Percentiles rank a stretch among this genome's conserved stretches.
Conservation (phyloP, 2,888 invertebrate species). For the Tenthredo livida region DNA sequence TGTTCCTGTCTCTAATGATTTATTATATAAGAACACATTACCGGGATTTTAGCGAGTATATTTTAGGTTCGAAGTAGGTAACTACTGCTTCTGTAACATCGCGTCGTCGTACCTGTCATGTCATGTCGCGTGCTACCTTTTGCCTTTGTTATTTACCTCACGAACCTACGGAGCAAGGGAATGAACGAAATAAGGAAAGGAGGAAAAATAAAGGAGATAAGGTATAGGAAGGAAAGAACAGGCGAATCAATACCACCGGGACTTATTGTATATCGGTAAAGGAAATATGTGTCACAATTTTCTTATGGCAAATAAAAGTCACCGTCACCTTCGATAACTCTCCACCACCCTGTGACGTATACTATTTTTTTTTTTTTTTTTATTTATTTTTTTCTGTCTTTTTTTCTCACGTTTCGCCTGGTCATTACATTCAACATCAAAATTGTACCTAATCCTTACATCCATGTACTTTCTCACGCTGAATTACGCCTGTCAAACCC, state of each 20-base stretch:
- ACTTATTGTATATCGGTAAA: slow-evolving; percentile 10
- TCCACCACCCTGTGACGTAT: background rate
- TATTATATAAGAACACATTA: slow-evolving; percentile 7
- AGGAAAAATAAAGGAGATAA: background rate
- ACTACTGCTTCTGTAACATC: slow-evolving; percentile 19
- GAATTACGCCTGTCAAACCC: slow-evolving; percentile 1
- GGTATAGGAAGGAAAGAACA: background rate
- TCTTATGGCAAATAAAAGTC: slow-evolving; percentile 34
- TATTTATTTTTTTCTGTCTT: background rate
- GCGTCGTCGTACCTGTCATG: slow-evolving; percentile 46
- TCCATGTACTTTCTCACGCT: background rate
- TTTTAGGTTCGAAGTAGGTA: background rate
- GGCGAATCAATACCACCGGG: slow-evolving; percentile 36
- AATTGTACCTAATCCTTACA: background rate
- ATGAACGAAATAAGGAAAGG: slow-evolving; percentile 9
- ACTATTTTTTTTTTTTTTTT: too few relatives aligned
- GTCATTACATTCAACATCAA: background rate
- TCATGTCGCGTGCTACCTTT: slow-evolving; percentile 44
- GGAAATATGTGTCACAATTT: slow-evolving; percentile 26
- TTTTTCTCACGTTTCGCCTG: background rate
- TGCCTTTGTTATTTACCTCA: slow-evolving; percentile 48
- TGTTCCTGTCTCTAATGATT: slow-evolving; percentile 8
- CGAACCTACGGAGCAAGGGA: slow-evolving; percentile 6
- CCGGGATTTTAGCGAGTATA: slow-evolving; percentile 1
- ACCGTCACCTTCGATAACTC: background rate